Evolutionary conservation across 2,888 invertebrate species (phyloP).

Genomic region (Lydus trimaculatus): DNA sequence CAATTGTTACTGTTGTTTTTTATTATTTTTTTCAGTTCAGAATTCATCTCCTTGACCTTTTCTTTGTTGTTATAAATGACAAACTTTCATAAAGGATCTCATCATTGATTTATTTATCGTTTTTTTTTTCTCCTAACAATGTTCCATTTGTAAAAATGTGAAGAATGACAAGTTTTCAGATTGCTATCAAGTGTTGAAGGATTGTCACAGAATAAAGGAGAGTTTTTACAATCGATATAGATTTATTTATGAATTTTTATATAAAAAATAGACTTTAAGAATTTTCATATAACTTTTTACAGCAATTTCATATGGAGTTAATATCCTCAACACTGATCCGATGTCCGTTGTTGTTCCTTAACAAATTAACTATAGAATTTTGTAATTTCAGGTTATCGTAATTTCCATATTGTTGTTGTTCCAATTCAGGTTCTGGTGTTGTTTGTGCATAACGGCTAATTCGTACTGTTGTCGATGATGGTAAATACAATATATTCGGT

Average conservation of each 20-base stretch:
- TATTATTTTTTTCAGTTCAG: neutral
- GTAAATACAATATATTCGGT: neutral
- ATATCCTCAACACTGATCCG: constrained; percentile 10
- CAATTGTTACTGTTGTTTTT: neutral
- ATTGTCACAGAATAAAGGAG: neutral
- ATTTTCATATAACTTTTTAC: neutral
- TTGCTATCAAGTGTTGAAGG: neutral
- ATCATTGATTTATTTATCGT: too few species aligned
- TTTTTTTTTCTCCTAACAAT: neutral
- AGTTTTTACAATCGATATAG: neutral
- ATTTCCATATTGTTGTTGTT: neutral
- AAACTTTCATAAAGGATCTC: neutral
- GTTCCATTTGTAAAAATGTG: neutral
- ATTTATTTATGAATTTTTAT: neutral
- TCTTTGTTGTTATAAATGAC: neutral
- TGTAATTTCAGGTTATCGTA: constrained; percentile 1
- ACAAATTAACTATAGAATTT: constrained; percentile 15
- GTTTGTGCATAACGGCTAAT: neutral
- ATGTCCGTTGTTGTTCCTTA: constrained; percentile 11
- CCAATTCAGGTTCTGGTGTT: neutral
- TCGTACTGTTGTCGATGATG: neutral
- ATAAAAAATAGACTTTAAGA: constrained; percentile 14
- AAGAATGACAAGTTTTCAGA: constrained; percentile 2
- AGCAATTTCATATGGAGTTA: constrained; percentile 14
- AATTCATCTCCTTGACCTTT: neutral